Percentiles rank a stretch among this genome's conserved stretches.
Evolutionary conservation across 2,888 invertebrate species (phyloP).

Genomic region (Mystacides longicornis): DNA sequence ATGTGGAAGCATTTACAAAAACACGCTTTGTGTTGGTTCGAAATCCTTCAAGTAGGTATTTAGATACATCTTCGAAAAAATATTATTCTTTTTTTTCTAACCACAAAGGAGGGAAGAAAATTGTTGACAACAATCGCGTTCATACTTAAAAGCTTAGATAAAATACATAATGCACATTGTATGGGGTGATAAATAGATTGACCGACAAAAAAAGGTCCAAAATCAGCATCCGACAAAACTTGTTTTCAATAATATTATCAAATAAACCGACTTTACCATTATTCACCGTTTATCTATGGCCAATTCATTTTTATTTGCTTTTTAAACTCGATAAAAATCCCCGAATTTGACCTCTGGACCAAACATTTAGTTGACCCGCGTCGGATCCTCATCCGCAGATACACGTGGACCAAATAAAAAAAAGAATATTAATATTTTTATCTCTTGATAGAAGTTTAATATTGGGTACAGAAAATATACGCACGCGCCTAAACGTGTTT

Average conservation of each 20-base stretch:
- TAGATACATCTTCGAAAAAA: too few relatives aligned
- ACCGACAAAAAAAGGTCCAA: constrained; percentile 10
- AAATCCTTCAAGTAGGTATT: too few relatives aligned
- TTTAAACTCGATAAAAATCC: constrained; percentile 15
- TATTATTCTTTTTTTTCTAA: too few relatives aligned
- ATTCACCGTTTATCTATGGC: constrained; percentile 12
- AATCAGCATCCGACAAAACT: constrained; percentile 18
- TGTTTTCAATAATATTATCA: background rate
- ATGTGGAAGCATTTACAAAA: too few relatives aligned
- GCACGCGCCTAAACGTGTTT: constrained; percentile 20
- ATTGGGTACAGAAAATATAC: constrained; percentile 2
- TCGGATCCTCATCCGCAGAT: background rate
- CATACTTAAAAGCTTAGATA: too few relatives aligned
- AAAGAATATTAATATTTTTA: constrained; percentile 1
- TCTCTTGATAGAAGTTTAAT: background rate
- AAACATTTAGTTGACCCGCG: background rate
- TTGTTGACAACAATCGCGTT: too few relatives aligned
- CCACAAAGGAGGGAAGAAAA: too few relatives aligned
- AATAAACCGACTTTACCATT: background rate
- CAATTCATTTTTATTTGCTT: constrained; percentile 12
- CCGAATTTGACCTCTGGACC: constrained; percentile 16
- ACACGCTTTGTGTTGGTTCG: too few relatives aligned
- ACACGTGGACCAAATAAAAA: constrained; percentile 18
- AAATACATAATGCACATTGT: too few relatives aligned
- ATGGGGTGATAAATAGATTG: too few relatives aligned